phyloP scores from a whole-genome alignment of 2,888 invertebrate species.

The Xylophagus ater region DNA sequence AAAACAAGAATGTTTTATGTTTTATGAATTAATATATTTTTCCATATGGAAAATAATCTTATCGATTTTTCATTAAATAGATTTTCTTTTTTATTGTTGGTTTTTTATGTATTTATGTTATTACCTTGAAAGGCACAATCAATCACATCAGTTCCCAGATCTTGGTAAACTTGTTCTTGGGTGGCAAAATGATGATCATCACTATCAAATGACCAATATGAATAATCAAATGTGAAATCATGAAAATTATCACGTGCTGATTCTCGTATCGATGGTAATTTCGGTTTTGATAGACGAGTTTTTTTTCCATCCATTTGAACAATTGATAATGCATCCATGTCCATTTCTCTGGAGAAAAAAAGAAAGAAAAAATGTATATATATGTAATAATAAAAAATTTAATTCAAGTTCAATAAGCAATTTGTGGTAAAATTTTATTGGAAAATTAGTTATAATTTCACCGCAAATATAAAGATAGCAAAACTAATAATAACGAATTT shows the following conservation, averaged over 20 bases:
- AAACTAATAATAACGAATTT: too few relatives aligned
- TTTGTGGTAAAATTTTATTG: too few relatives aligned
- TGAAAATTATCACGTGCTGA: slow-evolving; percentile 52
- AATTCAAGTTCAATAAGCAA: too few relatives aligned
- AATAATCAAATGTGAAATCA: slow-evolving; percentile 82
- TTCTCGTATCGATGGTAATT: slow-evolving; percentile 38
- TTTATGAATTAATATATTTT: too few relatives aligned
- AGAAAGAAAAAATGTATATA: slow-evolving; percentile 20
- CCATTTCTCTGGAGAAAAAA: slow-evolving; percentile 53
- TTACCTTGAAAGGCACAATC: slow-evolving; percentile 64
- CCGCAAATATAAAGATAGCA: too few relatives aligned
- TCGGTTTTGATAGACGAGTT: slow-evolving; percentile 64
- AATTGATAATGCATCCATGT: slow-evolving; percentile 71
- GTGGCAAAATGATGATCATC: slow-evolving; percentile 61
- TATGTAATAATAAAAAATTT: too few relatives aligned
- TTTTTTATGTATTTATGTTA: too few relatives aligned
- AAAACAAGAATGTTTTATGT: too few relatives aligned
- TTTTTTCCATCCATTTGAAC: slow-evolving; percentile 79
- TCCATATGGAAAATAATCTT: too few relatives aligned
- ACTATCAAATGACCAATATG: slow-evolving; percentile 73
- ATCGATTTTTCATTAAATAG: too few relatives aligned
- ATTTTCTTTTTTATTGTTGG: too few relatives aligned
- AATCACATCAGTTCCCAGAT: slow-evolving; percentile 61
- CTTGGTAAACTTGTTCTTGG: slow-evolving; percentile 67
- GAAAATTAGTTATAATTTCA: too few relatives aligned